Percentiles rank a stretch among this genome's conserved stretches.
phyloP scores from a whole-genome alignment of 2,797 vertebrate species.

The Cryptoprocta ferox region DNA sequence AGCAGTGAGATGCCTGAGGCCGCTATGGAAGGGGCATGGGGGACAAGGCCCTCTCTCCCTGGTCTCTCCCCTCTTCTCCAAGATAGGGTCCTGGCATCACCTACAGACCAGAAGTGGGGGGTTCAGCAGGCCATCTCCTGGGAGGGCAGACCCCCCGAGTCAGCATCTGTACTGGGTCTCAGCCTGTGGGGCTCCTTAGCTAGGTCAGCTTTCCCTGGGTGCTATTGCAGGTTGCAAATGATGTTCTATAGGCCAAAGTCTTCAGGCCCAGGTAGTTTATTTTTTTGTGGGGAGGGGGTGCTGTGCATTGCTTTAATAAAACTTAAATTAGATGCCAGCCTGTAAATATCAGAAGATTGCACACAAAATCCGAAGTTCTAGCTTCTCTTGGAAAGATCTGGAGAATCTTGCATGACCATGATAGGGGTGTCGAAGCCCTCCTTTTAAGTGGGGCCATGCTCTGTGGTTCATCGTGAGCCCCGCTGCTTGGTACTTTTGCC shows the following conservation, averaged over 20 bases:
- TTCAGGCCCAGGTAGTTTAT: neutral
- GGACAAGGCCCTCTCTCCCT: neutral
- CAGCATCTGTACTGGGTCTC: neutral
- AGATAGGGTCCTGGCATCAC: neutral
- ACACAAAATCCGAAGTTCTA: neutral
- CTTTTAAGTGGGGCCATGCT: rapidly evolving
- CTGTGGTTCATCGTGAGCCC: too few species aligned
- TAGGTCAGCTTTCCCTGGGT: neutral
- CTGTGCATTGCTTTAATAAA: neutral
- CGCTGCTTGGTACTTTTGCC: rapidly evolving
- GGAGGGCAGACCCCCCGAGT: neutral
- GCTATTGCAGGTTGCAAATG: neutral
- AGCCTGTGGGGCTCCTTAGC: neutral
- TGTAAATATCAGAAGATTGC: neutral
- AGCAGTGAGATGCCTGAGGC: rapidly evolving
- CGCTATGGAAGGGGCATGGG: too few species aligned
- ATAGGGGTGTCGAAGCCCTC: rapidly evolving
- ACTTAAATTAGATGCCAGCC: neutral
- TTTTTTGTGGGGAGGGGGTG: neutral
- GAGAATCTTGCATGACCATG: rapidly evolving
- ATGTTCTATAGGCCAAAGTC: neutral
- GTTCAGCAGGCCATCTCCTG: neutral
- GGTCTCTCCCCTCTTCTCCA: neutral
- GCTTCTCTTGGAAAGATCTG: neutral
- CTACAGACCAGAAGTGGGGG: neutral